A percentile compares a stretch with the other conserved stretches of the same genome.
Conservation (phyloP, 2,888 invertebrate genomes). For the Amphimallon solstitiale region DNA sequence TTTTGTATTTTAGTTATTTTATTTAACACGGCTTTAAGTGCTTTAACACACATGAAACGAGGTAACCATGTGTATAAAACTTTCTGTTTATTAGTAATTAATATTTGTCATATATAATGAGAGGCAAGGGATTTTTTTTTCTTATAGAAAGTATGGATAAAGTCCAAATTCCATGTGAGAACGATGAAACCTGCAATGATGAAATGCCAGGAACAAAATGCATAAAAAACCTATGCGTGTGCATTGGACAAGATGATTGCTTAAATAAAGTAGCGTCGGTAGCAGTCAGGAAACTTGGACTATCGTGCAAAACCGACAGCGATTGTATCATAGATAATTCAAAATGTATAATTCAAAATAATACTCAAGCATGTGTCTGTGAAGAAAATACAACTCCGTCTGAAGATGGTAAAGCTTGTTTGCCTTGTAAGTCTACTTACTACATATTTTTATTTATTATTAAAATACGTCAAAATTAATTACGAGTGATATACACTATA, state of each 20-base stretch:
- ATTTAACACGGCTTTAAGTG: constrained; percentile 7
- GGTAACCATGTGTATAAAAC: not conserved
- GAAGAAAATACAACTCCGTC: constrained; percentile 46
- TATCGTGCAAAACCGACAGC: constrained; percentile 45
- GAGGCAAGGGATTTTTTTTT: not conserved
- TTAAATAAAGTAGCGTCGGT: not conserved
- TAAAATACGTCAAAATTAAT: no score
- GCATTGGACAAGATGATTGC: constrained; percentile 17
- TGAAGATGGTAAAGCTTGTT: constrained; percentile 50
- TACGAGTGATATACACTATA: no score
- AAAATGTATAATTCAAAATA: constrained; percentile 42
- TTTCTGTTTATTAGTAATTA: not conserved
- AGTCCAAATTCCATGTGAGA: constrained; percentile 2
- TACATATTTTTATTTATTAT: not conserved
- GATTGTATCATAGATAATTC: constrained; percentile 53
- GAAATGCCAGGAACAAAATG: constrained; percentile 32
- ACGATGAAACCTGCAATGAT: constrained; percentile 2
- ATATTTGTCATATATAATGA: not conserved
- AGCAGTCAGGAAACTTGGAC: constrained; percentile 51
- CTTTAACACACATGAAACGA: not conserved
- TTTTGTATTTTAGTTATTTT: constrained; percentile 8
- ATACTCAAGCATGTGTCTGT: constrained; percentile 49
- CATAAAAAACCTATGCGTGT: constrained; percentile 34
- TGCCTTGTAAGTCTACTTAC: constrained; percentile 47
- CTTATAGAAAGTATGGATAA: not conserved